These are phyloP conservation scores for Hyles lineata DNA, from an alignment of 2,888 invertebrate genomes.

Conservation along the genomic window DNA sequence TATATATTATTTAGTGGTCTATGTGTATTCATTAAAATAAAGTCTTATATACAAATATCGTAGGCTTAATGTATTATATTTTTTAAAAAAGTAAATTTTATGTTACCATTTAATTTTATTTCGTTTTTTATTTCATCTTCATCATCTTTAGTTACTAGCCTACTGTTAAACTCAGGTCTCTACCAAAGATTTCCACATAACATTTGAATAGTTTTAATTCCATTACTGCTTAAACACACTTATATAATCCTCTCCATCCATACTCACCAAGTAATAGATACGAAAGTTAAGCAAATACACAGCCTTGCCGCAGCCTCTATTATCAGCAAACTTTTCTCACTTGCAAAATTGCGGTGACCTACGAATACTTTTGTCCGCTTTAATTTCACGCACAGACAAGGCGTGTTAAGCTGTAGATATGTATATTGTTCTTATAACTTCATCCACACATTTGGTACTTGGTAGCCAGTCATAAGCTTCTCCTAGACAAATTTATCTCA, in stretches of 20 bases:
- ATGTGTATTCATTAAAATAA: too few species aligned
- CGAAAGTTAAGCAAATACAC: neutral
- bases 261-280: constrained; percentile 2
- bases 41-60: too few species aligned
- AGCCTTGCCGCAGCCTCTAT: neutral
- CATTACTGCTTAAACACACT: neutral
- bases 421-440: constrained; percentile 15
- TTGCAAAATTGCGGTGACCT: constrained; percentile 15
- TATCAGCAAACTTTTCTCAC: constrained; percentile 5
- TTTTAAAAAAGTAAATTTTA: too few species aligned
- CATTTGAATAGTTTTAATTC: too few species aligned
- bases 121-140: too few species aligned
- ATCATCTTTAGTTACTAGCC: too few species aligned
- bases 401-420: constrained; percentile 17
- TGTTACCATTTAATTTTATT: too few species aligned
- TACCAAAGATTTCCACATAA: too few species aligned
- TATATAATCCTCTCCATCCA: neutral
- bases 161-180: too few species aligned
- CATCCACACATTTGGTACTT: neutral
- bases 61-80: too few species aligned
- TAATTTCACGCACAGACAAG: constrained; percentile 22
- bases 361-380: neutral
- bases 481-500: constrained; percentile 13
- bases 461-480: neutral
- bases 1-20: too few species aligned